Conservation (phyloP, 2,888 invertebrate genomes). For the Trimorus sp. region DNA sequence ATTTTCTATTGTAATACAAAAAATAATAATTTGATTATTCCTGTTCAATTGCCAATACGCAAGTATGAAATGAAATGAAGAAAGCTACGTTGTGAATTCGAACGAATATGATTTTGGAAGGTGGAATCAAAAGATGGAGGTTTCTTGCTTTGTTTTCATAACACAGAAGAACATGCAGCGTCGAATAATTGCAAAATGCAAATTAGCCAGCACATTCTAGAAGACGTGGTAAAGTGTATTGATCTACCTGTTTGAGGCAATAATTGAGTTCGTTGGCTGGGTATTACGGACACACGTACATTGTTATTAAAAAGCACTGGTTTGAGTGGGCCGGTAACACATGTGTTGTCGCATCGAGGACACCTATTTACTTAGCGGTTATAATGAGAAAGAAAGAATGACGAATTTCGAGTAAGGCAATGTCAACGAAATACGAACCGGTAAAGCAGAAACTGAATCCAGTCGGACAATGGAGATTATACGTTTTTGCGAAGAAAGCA, state of each 20-base stretch:
- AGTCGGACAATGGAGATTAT: too few species aligned
- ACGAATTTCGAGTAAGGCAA: too few species aligned
- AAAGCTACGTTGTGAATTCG: not conserved
- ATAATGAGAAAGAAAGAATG: too few species aligned
- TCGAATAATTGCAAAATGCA: slow-evolving; percentile 7
- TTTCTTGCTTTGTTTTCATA: not conserved
- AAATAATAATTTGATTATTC: too few species aligned
- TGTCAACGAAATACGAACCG: too few species aligned
- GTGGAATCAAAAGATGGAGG: not conserved
- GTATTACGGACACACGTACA: slow-evolving; percentile 22
- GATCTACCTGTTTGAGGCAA: slow-evolving; percentile 40
- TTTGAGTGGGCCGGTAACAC: not conserved
- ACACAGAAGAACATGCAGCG: not conserved
- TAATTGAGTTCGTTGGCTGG: slow-evolving; percentile 39
- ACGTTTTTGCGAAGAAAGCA: too few species aligned
- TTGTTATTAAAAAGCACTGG: slow-evolving; percentile 30
- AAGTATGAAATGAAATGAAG: too few species aligned
- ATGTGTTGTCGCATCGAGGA: not conserved
- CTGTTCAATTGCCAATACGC: too few species aligned
- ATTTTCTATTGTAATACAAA: too few species aligned
- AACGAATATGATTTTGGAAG: not conserved
- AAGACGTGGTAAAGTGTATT: slow-evolving; percentile 29
- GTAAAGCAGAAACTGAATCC: too few species aligned
- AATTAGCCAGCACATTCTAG: slow-evolving; percentile 31
- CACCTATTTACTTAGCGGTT: too few species aligned